phyloP scores from a whole-genome alignment of 2,113 vertebrate species.

The Taurulus bubalis region DNA sequence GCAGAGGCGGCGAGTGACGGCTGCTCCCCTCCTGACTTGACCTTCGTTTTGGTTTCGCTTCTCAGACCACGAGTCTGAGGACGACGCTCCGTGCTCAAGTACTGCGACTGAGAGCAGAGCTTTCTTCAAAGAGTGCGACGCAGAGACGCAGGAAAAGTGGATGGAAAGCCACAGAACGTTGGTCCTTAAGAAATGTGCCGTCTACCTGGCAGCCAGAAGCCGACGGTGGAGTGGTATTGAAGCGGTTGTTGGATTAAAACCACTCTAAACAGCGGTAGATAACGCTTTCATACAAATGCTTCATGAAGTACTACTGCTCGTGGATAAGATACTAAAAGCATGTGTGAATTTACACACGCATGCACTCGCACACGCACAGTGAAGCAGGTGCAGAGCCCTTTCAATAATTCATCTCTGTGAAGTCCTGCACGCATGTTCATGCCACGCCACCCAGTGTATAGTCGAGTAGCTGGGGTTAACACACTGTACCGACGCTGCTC shows the following conservation, averaged over 20 bases:
- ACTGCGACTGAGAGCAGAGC: neutral
- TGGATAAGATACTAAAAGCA: neutral
- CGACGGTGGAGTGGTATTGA: neutral
- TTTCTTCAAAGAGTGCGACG: neutral
- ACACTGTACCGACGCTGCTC: neutral
- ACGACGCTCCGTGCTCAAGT: neutral
- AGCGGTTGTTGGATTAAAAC: neutral
- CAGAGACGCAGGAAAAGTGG: neutral
- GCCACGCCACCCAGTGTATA: neutral
- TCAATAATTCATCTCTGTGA: constrained; percentile 13
- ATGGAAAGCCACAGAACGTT: neutral
- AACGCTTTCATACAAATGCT: neutral
- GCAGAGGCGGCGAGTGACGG: neutral
- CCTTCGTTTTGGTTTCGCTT: neutral
- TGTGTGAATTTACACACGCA: neutral
- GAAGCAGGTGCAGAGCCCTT: neutral
- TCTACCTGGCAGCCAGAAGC: neutral
- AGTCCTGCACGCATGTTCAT: constrained; percentile 3
- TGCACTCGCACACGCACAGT: neutral
- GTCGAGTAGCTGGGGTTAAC: neutral
- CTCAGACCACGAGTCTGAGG: too few relatives aligned
- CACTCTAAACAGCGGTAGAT: neutral
- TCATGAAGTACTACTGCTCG: neutral
- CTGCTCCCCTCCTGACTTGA: neutral
- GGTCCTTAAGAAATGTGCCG: neutral